Evolutionary conservation across 2,113 vertebrate genomes (phyloP).

Genomic region (Sarotherodon lohbergeri): DNA sequence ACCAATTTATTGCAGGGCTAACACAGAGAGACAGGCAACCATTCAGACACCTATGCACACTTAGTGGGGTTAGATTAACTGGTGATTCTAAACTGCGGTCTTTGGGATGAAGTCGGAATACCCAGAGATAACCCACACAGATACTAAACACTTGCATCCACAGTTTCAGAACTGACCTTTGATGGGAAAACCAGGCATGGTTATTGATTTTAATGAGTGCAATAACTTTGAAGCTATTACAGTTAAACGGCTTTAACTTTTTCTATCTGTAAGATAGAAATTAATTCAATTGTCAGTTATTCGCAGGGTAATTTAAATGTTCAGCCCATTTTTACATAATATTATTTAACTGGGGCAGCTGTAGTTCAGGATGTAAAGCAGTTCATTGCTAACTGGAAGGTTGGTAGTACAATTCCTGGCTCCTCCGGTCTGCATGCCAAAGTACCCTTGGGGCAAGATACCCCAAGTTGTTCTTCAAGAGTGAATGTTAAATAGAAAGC

Average conservation of each 20-base stretch:
- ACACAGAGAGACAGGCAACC: background rate
- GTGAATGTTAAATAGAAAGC: background rate
- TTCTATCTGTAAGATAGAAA: background rate
- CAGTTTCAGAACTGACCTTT: background rate
- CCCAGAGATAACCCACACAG: background rate
- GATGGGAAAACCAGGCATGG: background rate
- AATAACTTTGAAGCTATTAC: background rate
- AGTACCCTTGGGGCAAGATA: background rate
- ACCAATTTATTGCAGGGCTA: background rate
- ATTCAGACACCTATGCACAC: background rate
- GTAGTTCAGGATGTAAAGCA: background rate
- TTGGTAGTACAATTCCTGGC: background rate
- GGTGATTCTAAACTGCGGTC: background rate
- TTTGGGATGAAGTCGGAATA: background rate
- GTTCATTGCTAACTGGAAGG: background rate
- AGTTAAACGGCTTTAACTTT: background rate
- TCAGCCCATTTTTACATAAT: background rate
- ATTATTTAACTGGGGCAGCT: accelerated
- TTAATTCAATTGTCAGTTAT: background rate
- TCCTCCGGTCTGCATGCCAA: background rate
- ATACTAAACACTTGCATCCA: background rate
- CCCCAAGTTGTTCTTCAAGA: background rate
- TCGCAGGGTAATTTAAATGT: background rate
- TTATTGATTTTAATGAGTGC: background rate
- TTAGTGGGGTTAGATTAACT: background rate